Evolutionary conservation across 1,140 invertebrate genomes (phyloP), one percentile per base, ranked within the genome.

Genomic region (Drosophila lowei): DNA sequence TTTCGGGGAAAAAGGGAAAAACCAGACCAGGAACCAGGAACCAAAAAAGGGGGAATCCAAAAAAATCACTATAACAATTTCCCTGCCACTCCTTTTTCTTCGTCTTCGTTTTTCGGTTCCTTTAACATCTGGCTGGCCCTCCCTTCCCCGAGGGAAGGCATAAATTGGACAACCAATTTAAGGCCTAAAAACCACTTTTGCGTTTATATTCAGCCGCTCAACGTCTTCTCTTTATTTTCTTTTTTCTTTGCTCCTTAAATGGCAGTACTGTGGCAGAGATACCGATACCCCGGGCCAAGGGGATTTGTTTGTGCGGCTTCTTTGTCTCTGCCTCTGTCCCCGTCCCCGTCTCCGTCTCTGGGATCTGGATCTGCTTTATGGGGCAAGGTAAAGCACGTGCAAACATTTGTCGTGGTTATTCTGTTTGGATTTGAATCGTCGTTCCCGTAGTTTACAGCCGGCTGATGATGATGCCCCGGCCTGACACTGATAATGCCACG

Each of bases 141-240:
- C 47, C 49, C 53, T 47, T 47, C 68, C 64, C 72, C 63, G 62
- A 52, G 83, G 78, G 66, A 75, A 48, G 64, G 75, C 67, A 88
- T 88, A 88, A 88, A 88, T 88, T 88, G 83, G 78, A 79, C 78
- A 88, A 79, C 83, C 83, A 88, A 88, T 88, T 88, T 88, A 83
- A 88, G 81, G 83, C 83, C 83, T 79, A 88, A 88, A 86, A 83
- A 88, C 83, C 83, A 88, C 83, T 88, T 88, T 79, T 66, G 60
- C 81, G 74, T 73, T 88, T 88, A 88, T 88, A 88, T 81, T 80
- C 77, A 59, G 76, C 56, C 60, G 77, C 81, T 78, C 60, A 81
- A 62, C 71, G 43, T 13, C 8, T 25, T 9, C 30, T 38, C 34
- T 38, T 38, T 38, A 38, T 38, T 54, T 75, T 60, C 52, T 57